These are phyloP conservation scores for Vultur gryphus DNA, from an alignment of 2,797 vertebrate species.

Conservation along the genomic window DNA sequence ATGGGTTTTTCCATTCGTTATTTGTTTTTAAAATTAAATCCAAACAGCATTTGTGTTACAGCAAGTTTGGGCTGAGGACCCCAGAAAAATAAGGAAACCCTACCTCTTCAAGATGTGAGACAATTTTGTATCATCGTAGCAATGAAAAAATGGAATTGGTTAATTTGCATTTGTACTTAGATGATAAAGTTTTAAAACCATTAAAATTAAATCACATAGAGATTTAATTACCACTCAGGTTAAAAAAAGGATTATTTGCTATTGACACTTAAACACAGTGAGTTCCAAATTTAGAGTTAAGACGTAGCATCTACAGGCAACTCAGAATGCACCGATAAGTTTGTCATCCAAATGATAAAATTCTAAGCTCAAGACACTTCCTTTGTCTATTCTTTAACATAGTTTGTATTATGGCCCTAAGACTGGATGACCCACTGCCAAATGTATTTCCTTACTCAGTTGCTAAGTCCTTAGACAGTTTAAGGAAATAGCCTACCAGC, in stretches of 20 bases:
- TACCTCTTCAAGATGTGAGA: background rate
- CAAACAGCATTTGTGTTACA: background rate
- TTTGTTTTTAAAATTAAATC: background rate
- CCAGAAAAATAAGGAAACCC: background rate
- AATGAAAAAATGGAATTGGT: background rate
- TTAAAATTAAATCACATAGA: background rate
- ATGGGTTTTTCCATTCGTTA: background rate
- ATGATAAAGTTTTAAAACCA: background rate
- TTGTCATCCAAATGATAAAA: background rate
- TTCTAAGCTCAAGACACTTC: background rate
- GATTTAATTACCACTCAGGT: background rate
- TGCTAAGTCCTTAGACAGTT: background rate
- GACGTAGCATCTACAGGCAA: background rate
- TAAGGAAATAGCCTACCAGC: background rate
- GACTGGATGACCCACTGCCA: background rate
- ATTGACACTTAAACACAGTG: background rate
- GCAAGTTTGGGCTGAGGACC: background rate
- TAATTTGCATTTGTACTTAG: background rate
- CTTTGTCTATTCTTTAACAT: background rate
- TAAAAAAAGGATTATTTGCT: background rate
- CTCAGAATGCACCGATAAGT: background rate
- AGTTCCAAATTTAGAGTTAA: background rate
- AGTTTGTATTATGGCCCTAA: background rate
- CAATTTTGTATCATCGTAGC: background rate
- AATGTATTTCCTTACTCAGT: background rate